Evolutionary conservation across 2,113 vertebrate genomes (phyloP).

Genomic region (Lasiurus borealis): DNA sequence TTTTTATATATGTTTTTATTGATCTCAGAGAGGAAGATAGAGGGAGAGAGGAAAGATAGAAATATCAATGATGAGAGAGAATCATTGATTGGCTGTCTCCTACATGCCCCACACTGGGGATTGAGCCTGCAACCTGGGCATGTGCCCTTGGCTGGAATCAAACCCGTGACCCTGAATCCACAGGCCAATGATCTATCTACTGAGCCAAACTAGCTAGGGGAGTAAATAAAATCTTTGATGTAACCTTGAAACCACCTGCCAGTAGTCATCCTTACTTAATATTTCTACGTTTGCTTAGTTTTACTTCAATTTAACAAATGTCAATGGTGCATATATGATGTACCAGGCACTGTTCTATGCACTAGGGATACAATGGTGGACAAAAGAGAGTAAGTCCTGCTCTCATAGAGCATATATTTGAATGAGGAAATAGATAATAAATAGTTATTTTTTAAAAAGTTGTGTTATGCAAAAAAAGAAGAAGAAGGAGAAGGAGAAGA

Average conservation of each 20-base stretch:
- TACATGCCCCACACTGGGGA: too few relatives aligned
- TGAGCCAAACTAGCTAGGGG: too few relatives aligned
- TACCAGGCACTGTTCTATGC: background rate
- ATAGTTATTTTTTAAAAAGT: background rate
- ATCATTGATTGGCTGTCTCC: too few relatives aligned
- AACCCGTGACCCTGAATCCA: too few relatives aligned
- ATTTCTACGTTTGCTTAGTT: background rate
- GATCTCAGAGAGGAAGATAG: too few relatives aligned
- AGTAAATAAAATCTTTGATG: background rate
- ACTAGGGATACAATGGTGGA: background rate
- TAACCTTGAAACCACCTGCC: background rate
- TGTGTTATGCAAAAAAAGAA: background rate
- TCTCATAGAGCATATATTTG: background rate
- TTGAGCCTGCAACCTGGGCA: too few relatives aligned
- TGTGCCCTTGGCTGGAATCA: too few relatives aligned
- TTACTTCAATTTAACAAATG: background rate
- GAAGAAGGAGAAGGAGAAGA: background rate
- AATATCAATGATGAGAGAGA: too few relatives aligned
- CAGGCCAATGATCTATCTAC: too few relatives aligned
- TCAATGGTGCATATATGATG: background rate
- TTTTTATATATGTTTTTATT: too few relatives aligned
- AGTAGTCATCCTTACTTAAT: background rate
- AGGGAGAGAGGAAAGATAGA: too few relatives aligned
- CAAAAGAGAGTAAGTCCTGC: background rate
- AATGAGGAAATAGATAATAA: background rate